Base-by-base conservation (phyloP, 1,140 invertebrate genomes). In the Caenorhabditis remanei region DNA sequence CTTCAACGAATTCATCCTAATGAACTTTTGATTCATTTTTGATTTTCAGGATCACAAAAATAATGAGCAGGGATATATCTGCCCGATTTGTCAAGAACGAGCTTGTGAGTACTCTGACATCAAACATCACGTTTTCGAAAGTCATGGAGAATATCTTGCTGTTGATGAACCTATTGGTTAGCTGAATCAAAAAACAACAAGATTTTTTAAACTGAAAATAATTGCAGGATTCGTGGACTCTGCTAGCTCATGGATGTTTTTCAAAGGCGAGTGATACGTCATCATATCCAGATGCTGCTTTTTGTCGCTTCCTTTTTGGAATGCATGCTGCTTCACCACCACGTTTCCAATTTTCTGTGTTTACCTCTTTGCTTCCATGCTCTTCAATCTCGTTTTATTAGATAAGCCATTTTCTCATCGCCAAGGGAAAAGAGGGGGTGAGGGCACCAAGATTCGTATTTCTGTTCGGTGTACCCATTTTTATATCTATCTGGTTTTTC, bases 61-160 rank as follows among this genome's bases (percentile, higher is more conserved):
- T 50, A 92, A 92, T 61, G 91, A 92, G 63, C 91, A 92, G 48
- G 91, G 91, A 16, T 92, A 92, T 83, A 83, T 92, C 40, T 92
- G 92, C 84, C 46, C 92, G 11, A 92, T 92, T 84, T 92, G 91
- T 48, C 88, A 90, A 16, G 82, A 83, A 46, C 90, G 91, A 24
- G 82, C 91, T n/a, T 83, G 85, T 55, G 92, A 93, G 85, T 92
- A 90, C 84, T 63, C 82, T 24, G 91, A 93, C 48, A 88, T 92
- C 4, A 93, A 92, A 71, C 89, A 92, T 56, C 91, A 92, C 83
- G 93, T 91, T 14, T 82, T 92, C 14, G 87, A 48, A 40, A 91
- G 90, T 75, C 91, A 92, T 79, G 92, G 90, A n/a, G 92, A 90
- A 7, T 92, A 92, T 84, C 86, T 92, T 8, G 86, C 92, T 0